Base-by-base conservation (phyloP, 2,797 vertebrate species). In the Microctenopoma stevenorrisi region DNA sequence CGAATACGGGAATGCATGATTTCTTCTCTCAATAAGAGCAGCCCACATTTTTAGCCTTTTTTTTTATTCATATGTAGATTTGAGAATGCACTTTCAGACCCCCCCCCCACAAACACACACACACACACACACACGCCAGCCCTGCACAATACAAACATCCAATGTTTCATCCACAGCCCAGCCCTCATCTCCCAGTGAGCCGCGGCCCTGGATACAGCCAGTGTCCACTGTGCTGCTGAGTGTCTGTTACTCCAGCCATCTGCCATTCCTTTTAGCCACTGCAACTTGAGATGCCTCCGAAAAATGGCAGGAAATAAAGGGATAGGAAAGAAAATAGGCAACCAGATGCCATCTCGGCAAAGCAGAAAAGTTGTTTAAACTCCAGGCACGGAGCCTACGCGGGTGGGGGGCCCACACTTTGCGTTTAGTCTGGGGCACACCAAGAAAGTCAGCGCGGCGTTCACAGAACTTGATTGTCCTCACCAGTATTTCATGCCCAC, bases 171-270 rank as follows among this genome's bases (percentile, higher is more conserved):
- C 84, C 81, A 47, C 49, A 67, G 83, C 82, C 81, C 79, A 64
- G 74, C 82, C 76, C 88, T 81, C 82, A 67, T 81, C 81, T 89
- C 78, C 82, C 79, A 53, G 78, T 12, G 57, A 87, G 83, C 83
- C 4, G 49, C 74, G 47, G 88, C 78, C 74, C 86, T 79, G 83
- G 90, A 88, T 90, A 86, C 91, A 92, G 85, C 89, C 63, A 80
- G 77, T 86, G 86, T 92, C 93, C 91, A 77, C 83, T 92, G 89
- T 86, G 87, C 88, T 73, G 85, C 83, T 79, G 86, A 93, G 93
- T 91, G 89, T 85, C 89, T 90, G 83, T 95, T 94, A 91, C 92
- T 93, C 88, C 90, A 92, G 91, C 94, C 94, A 95, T 96, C 95
- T 96, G 94, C 94, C 89, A 56, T 81, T 82, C 93, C 86, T 92